Conservation (phyloP, 2,888 invertebrate genomes). For the Carterocephalus palaemon region DNA sequence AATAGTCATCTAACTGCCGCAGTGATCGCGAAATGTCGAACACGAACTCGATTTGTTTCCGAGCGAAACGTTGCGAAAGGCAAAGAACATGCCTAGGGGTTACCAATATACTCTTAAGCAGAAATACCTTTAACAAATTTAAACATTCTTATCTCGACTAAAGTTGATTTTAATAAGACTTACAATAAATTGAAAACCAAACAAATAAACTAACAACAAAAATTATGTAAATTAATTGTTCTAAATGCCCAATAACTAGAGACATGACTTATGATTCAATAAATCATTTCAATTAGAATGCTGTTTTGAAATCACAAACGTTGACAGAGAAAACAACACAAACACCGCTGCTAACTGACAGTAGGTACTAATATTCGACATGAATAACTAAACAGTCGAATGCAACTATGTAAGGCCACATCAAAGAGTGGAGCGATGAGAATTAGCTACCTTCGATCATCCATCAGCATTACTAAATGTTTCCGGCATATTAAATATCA, state of each 20-base stretch:
- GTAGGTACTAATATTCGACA: slow-evolving; percentile 5
- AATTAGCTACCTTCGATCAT: slow-evolving; percentile 12
- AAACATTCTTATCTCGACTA: no score
- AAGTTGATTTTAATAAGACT: no score
- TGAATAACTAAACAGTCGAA: slow-evolving; percentile 6
- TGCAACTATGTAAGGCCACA: slow-evolving; percentile 6
- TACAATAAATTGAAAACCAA: no score
- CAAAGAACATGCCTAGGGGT: slow-evolving; percentile 57
- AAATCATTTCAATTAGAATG: slow-evolving; percentile 6
- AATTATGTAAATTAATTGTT: background rate
- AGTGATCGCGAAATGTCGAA: slow-evolving; percentile 76
- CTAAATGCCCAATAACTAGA: background rate
- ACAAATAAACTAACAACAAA: background rate
- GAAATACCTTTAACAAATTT: slow-evolving; percentile 41
- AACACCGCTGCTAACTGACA: no score
- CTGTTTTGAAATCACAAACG: background rate
- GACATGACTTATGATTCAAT: background rate
- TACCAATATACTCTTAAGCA: slow-evolving; percentile 40
- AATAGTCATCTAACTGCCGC: slow-evolving; percentile 73
- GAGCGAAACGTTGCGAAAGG: slow-evolving; percentile 64
- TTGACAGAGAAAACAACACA: slow-evolving; percentile 6
- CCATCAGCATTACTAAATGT: slow-evolving; percentile 6
- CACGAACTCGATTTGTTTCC: slow-evolving; percentile 74
- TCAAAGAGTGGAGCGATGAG: slow-evolving; percentile 7
- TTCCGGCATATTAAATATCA: slow-evolving; percentile 9